Base-by-base conservation (phyloP, 1,140 invertebrate species). In the Samia ricini region DNA sequence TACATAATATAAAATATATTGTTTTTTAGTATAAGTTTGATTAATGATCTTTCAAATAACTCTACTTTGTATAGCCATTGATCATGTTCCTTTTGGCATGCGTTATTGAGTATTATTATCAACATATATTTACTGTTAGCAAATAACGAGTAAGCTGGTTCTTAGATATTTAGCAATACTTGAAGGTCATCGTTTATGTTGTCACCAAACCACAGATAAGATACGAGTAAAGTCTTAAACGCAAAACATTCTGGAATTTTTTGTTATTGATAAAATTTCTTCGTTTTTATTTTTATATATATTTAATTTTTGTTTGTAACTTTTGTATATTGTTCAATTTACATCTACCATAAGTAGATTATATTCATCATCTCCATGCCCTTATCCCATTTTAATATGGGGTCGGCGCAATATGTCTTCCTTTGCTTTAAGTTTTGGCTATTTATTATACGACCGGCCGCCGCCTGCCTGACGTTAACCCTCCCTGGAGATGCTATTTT, bases 151-250 rank as follows among this genome's bases (percentile, higher is more conserved):
- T 54, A 54, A 54, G n/a, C 22, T 8, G 1, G 22, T 24, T 18
- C 22, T 52, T 6, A 55, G 5, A 24, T 23, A 55, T 55, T 55
- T 55, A 15, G 52, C 21, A 55, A 51, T 55, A 55, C 12, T 22
- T 55, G 52, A 55, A 55, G 52, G 52, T 55, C 52, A 24, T 4
- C 15, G 24, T 5, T 55, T 42, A 21, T 23, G n/a, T 55, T 55
- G 52, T 55, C 52, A 55, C 52, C 24, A 23, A 10, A 55, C n/a
- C 52, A 24, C 19, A 24, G 52, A 55, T 55, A 55, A 55, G 52
- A 55, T 55, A 22, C 20, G 20, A 42, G 20, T 23, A 5, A 55
- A 55, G 24, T 55, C 52, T 24, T 24, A 55, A n/a, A 22, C 21
- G 24, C 22, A 23, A 55, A 21, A 23, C 50, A 24, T 55, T 55